Base-by-base conservation (phyloP, 2,888 invertebrate genomes). In the Dione juno region DNA sequence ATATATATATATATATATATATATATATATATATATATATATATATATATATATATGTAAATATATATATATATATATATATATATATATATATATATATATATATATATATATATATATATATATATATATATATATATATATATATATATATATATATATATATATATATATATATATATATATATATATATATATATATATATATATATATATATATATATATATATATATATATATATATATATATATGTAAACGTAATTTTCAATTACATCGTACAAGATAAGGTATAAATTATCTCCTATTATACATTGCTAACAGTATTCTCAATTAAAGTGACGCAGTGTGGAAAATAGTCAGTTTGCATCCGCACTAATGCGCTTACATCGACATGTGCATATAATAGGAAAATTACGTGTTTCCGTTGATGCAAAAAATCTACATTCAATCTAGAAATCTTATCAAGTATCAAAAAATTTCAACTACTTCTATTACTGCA, bases 321-420 rank as follows among this genome's bases (percentile, higher is more conserved):
- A 57, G 13, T n/a, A 54, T 65, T 59, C 35, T 59, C 41, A 66
- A 68, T 73, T 73, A 66, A 50, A 63, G 70, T 73, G 70, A 71
- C 73, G 70, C 67, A 66, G 70, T 70, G 64, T 70, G 73, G 70
- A 73, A 73, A 70, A 73, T 68, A 73, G 67, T 53, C 67, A 50
- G 45, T 57, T 68, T 19, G 68, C 70, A 65, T 73, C 71, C 73
- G 63, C 69, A 67, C 69, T 28, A 48, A 66, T 45, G 45, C 45
- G 19, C 40, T 52, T 43, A 61, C 10, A 66, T 59, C 21, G 35
- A 37, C 54, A 37, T 64, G 11, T 40, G 11, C 11, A 50, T 50
- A 16, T 37, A 14, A 35, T 35, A 67, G 57, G 59, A 65, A 70
- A 61, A 67, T 65, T 54, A 70, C 64, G 13, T 59, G 28, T 54